Conservation (phyloP, 2,888 invertebrate genomes). For the Meandrusa payeni region DNA sequence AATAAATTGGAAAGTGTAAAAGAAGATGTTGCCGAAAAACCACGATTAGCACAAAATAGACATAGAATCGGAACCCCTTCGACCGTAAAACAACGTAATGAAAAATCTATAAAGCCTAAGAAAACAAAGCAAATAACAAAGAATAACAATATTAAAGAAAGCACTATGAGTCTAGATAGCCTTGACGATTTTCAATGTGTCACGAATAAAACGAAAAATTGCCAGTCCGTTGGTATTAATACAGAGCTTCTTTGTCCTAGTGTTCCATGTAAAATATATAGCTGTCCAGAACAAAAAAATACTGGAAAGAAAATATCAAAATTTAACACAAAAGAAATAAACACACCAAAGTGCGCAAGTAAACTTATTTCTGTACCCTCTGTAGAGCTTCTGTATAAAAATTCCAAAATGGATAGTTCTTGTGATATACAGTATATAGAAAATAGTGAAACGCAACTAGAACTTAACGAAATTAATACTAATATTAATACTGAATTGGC, state of each 20-base stretch:
- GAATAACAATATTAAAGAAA: constrained; percentile 45
- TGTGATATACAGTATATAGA: constrained; percentile 41
- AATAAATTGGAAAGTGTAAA: constrained; percentile 20
- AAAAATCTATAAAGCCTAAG: constrained; percentile 23
- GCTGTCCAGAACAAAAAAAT: constrained; percentile 43
- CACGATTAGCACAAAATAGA: constrained; percentile 8
- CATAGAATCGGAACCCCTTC: constrained; percentile 6
- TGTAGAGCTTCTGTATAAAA: constrained; percentile 63
- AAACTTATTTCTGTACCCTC: constrained; percentile 36
- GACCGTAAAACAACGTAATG: constrained; percentile 20
- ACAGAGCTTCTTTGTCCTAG: constrained; percentile 61
- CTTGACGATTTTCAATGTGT: constrained; percentile 46
- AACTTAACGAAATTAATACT: constrained; percentile 33
- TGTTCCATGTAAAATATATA: constrained; percentile 66
- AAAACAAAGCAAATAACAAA: constrained; percentile 29
- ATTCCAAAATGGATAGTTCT: constrained; percentile 52
- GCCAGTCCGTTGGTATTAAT: constrained; percentile 60
- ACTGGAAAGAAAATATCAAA: constrained; percentile 34
- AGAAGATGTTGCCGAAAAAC: constrained; percentile 25
- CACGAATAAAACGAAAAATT: constrained; percentile 37
- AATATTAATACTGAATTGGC: neutral
- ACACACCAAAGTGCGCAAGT: constrained; percentile 19
- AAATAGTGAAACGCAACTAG: constrained; percentile 31
- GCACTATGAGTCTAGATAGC: constrained; percentile 66
- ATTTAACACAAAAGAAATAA: constrained; percentile 24